Conservation (phyloP, 92 coral and sea anemone species). For the Blastomussa wellsi region DNA sequence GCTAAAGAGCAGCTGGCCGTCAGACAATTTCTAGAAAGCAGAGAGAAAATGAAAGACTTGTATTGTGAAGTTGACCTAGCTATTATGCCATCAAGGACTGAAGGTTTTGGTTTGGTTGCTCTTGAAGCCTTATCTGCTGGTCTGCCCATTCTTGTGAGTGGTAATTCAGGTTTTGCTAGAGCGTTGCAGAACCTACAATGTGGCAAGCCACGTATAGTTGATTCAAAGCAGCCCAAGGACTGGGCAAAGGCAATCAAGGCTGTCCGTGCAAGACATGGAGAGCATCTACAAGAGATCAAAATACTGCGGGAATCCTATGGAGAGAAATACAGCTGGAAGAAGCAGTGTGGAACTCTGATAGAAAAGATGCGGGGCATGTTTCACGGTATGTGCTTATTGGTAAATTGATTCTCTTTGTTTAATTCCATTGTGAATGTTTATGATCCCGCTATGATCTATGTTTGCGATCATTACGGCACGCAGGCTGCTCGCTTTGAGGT, state of each 20-base stretch:
- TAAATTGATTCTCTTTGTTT: too few species aligned
- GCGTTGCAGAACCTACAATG: background rate
- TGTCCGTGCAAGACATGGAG: background rate
- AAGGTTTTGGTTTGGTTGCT: background rate
- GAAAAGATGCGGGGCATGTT: background rate
- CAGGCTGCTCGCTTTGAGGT: too few species aligned
- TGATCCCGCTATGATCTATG: too few species aligned
- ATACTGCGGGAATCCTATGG: background rate
- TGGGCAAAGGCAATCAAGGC: background rate
- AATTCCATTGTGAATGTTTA: too few species aligned
- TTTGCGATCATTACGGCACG: too few species aligned
- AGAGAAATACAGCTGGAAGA: background rate
- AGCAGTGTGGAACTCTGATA: background rate
- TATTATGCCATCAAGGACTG: background rate
- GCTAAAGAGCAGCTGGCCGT: background rate
- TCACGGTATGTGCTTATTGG: background rate
- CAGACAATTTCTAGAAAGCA: background rate
- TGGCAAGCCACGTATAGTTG: background rate
- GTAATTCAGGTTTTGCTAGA: background rate
- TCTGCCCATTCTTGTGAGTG: background rate
- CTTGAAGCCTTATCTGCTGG: background rate
- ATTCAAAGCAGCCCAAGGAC: background rate
- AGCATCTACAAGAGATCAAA: background rate
- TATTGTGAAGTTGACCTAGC: background rate
- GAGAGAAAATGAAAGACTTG: background rate